phyloP scores from a whole-genome alignment of 2,113 vertebrate species.

The Phyllostomus discolor region DNA sequence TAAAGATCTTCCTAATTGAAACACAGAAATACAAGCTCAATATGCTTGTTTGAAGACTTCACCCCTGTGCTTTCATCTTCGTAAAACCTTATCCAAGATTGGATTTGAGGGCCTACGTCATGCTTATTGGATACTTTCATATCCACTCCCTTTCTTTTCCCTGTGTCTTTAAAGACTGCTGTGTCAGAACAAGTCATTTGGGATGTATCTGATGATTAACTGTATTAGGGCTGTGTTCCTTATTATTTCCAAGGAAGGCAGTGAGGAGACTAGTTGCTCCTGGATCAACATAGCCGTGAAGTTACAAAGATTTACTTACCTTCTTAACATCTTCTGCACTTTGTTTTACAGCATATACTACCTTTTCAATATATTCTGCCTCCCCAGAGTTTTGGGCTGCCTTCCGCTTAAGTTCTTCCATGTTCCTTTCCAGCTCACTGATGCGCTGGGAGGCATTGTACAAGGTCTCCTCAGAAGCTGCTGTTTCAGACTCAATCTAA shows the following conservation, averaged over 20 bases:
- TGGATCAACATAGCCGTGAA: neutral
- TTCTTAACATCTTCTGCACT: slow-evolving; percentile 86
- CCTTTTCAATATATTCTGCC: slow-evolving; percentile 81
- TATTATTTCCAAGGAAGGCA: neutral
- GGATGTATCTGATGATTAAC: neutral
- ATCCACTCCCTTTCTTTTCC: neutral
- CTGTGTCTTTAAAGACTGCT: neutral
- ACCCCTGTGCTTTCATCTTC: neutral
- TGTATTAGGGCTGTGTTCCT: neutral
- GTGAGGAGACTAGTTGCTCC: neutral
- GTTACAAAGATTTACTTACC: slow-evolving; percentile 75
- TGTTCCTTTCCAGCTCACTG: slow-evolving; percentile 85
- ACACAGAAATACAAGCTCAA: neutral
- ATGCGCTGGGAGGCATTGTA: slow-evolving; percentile 89
- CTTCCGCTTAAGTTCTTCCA: slow-evolving; percentile 86
- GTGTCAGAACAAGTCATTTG: neutral
- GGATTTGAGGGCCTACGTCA: neutral
- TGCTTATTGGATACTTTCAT: neutral
- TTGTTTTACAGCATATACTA: slow-evolving; percentile 78
- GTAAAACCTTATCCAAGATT: neutral
- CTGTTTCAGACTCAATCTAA: slow-evolving; percentile 92
- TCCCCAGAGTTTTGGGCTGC: slow-evolving; percentile 80
- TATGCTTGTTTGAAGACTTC: neutral
- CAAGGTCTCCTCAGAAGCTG: slow-evolving; percentile 89
- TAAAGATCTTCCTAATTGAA: neutral